A percentile compares a stretch with the other conserved stretches of the same genome.
phyloP scores from a whole-genome alignment of 1,140 invertebrate genomes.

The Eumeta japonica region DNA sequence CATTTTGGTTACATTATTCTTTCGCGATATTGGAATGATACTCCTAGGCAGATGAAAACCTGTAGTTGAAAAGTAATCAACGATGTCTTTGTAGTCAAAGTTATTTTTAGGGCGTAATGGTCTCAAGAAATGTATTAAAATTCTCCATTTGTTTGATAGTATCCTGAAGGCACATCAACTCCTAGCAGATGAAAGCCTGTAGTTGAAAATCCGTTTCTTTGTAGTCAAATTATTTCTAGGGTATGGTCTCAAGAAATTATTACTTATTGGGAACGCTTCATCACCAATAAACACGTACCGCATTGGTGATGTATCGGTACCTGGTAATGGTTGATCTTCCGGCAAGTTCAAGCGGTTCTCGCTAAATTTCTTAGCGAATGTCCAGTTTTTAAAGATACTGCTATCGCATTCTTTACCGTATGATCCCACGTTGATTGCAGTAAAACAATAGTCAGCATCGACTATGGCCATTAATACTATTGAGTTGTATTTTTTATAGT shows the following conservation, averaged over 20 bases:
- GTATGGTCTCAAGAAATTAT: conserved; percentile 33
- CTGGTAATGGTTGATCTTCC: conserved; percentile 3
- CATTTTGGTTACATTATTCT: too few species aligned
- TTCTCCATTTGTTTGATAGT: conserved; percentile 17
- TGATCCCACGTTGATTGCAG: conserved; percentile 43
- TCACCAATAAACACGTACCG: conserved; percentile 42
- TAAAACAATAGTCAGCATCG: conserved; percentile 53
- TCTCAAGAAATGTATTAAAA: too few species aligned
- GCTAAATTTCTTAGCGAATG: conserved; percentile 6
- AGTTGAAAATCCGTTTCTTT: conserved; percentile 44
- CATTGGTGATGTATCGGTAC: conserved; percentile 4
- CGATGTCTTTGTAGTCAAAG: too few species aligned
- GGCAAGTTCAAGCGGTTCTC: conserved; percentile 7
- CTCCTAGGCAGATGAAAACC: conserved; percentile 3
- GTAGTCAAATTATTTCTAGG: conserved; percentile 12
- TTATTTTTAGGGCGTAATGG: too few species aligned
- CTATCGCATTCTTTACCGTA: conserved; percentile 46
- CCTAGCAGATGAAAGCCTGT: conserved; percentile 35
- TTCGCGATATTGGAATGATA: too few species aligned
- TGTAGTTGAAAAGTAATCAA: too few species aligned
- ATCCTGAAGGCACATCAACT: conserved; percentile 55
- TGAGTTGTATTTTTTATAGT: conserved; percentile 51
- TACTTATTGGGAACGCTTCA: conserved; percentile 41
- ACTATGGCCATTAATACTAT: conserved; percentile 50
- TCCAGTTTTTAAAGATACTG: conserved; percentile 20